Percentiles rank a stretch among this genome's conserved stretches.
Evolutionary conservation across 2,888 invertebrate species (phyloP).

Genomic region (Chrysotoxum bicinctum): DNA sequence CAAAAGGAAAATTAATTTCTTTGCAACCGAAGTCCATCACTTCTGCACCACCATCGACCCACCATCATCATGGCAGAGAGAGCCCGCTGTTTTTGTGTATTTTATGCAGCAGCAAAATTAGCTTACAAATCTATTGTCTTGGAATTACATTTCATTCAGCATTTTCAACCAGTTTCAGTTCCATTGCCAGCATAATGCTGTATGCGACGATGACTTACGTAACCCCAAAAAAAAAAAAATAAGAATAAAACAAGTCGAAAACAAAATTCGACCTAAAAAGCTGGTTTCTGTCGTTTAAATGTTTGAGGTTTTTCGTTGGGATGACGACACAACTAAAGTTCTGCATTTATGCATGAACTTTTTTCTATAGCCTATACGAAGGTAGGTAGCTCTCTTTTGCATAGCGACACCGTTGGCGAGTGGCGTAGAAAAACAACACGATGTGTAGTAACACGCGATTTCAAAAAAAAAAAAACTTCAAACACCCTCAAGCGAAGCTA

Average conservation of each 20-base stretch:
- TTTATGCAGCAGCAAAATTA: slow-evolving; percentile 16
- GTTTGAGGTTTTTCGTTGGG: slow-evolving; percentile 15
- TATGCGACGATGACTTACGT: slow-evolving; percentile 10
- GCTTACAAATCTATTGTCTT: slow-evolving; percentile 24
- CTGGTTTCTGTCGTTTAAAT: slow-evolving; percentile 1
- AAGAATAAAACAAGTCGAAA: neutral
- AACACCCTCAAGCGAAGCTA: neutral
- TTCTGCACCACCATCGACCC: neutral
- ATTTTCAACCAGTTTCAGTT: slow-evolving; percentile 15
- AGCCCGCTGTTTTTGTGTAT: slow-evolving; percentile 3
- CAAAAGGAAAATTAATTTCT: slow-evolving; percentile 17
- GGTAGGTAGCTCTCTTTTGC: neutral
- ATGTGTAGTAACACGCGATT: neutral
- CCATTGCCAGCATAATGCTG: slow-evolving; percentile 2
- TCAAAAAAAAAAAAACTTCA: neutral
- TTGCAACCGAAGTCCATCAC: neutral
- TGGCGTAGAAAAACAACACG: neutral
- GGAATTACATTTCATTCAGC: slow-evolving; percentile 20
- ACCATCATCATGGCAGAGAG: neutral
- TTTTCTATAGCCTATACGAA: neutral
- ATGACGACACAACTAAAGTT: slow-evolving; percentile 18
- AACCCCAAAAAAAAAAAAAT: neutral
- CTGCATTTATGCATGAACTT: slow-evolving; percentile 17
- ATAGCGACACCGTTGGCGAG: neutral
- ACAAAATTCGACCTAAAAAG: slow-evolving; percentile 25